These are phyloP conservation scores for Strix uralensis DNA, from an alignment of 2,113 vertebrate species.

Conservation along the genomic window DNA sequence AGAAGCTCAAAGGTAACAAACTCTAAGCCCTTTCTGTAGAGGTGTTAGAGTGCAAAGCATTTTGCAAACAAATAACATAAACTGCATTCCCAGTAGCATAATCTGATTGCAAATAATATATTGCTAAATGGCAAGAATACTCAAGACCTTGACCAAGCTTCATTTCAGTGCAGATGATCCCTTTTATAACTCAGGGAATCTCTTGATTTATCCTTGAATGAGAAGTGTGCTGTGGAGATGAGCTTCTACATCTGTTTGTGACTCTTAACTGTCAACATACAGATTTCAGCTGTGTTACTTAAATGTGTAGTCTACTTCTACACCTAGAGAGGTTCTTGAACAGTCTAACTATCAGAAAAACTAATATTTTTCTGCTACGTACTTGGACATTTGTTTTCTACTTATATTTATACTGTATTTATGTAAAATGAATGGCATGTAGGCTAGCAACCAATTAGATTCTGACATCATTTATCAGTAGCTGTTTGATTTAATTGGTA, in stretches of 20 bases:
- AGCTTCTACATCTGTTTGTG: background rate
- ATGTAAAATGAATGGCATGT: background rate
- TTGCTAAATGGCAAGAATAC: background rate
- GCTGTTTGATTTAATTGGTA: background rate
- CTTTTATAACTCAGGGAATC: background rate
- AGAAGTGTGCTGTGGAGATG: background rate
- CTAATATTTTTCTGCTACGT: background rate
- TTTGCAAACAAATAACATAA: background rate
- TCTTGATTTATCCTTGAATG: background rate
- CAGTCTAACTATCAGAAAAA: background rate
- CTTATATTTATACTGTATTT: background rate
- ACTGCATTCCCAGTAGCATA: background rate
- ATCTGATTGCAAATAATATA: background rate
- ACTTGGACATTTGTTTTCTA: background rate
- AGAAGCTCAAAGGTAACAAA: conserved; percentile 76
- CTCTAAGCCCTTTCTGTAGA: background rate
- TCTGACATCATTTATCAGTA: background rate
- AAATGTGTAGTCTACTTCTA: background rate
- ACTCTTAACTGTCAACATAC: background rate
- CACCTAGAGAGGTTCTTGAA: background rate
- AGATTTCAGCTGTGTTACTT: background rate
- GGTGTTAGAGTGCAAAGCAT: background rate
- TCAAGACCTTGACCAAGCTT: background rate
- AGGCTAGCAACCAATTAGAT: background rate
- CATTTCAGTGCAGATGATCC: background rate